Evolutionary conservation across 37 sponge, comb jelly and placozoan genomes (phyloP).

Genomic region (Chondrosia reniformis): DNA sequence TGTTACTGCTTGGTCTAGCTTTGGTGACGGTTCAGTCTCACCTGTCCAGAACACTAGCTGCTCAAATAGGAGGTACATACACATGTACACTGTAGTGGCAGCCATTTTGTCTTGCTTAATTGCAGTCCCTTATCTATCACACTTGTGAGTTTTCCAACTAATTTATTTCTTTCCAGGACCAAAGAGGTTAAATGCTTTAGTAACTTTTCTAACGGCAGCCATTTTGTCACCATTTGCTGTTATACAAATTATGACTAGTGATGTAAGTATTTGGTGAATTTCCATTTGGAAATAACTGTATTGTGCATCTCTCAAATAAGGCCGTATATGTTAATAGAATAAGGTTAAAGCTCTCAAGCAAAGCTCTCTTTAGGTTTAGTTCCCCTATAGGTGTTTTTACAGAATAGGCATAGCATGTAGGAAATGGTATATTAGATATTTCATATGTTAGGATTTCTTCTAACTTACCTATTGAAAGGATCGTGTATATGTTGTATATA

Average conservation of each 20-base stretch:
- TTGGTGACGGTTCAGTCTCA: slow-evolving; percentile 51
- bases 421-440: too few species aligned
- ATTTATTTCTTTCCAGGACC: slow-evolving; percentile 30
- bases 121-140: neutral
- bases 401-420: too few species aligned
- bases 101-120: neutral
- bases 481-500: too few species aligned
- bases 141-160: neutral
- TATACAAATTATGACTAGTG: slow-evolving; percentile 32
- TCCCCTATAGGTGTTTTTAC: too few species aligned
- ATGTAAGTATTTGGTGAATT: slow-evolving; percentile 6
- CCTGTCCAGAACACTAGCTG: slow-evolving; percentile 65
- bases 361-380: too few species aligned
- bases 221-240: slow-evolving; percentile 70
- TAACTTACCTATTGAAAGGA: too few species aligned
- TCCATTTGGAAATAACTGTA: too few species aligned
- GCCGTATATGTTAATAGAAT: too few species aligned
- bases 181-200: slow-evolving; percentile 79
- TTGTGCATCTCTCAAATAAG: too few species aligned
- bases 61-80: slow-evolving; percentile 68
- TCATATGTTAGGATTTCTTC: too few species aligned
- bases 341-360: too few species aligned
- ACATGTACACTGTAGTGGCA: neutral
- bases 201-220: slow-evolving; percentile 31
- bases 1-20: slow-evolving; percentile 64